Evolutionary conservation across 92 coral and sea anemone genomes (phyloP), one percentile per base, ranked within the genome.

Genomic region (Zoanthus gigantus): DNA sequence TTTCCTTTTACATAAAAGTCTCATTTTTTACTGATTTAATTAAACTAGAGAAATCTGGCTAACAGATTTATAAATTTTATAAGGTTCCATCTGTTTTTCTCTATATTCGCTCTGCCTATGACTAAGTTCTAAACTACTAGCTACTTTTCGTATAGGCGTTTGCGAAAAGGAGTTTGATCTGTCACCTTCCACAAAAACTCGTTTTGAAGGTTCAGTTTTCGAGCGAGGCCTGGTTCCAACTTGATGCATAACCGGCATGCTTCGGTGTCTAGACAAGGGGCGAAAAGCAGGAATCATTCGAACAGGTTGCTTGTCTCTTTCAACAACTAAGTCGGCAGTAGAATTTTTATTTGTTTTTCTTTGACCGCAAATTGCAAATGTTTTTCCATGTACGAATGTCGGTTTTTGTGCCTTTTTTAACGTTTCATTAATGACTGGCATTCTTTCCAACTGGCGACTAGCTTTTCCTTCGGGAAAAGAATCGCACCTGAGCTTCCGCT

Each of bases 1-100:
- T 23, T 23, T 23, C 23, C 23, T 23, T 23, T 23, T 23, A 23
- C 23, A 23, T 23, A 23, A 23, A 23, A 23, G 23, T 23, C 23
- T 23, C 23, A 23, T 23, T 23, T 23, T 23, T 23, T 23, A 23
- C 23, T 23, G 23, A 23, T 23, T 23, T 23, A 17, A 30, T 28
- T 54, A 81, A 46, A 81, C 85, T 30, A 81, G 44, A 32, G 85
- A 81, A 45, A 81, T 81, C 61, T 81, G 85, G 15, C 76, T 81
- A 47, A 81, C 75, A 16, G 85, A 66, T 67, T 74, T 47, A 74
- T 81, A 81, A 18, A 81, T 48, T 50, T 81, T 81, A 45, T 81
- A 81, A 7, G 85, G 85, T 73, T 81, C 45, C 85, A 81, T 81
- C 29, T 81, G 85, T 46, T 66, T 44, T 23, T 44, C 85, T 30